Evolutionary conservation across 2,888 invertebrate genomes (phyloP).

Genomic region (Acleris sparsana): DNA sequence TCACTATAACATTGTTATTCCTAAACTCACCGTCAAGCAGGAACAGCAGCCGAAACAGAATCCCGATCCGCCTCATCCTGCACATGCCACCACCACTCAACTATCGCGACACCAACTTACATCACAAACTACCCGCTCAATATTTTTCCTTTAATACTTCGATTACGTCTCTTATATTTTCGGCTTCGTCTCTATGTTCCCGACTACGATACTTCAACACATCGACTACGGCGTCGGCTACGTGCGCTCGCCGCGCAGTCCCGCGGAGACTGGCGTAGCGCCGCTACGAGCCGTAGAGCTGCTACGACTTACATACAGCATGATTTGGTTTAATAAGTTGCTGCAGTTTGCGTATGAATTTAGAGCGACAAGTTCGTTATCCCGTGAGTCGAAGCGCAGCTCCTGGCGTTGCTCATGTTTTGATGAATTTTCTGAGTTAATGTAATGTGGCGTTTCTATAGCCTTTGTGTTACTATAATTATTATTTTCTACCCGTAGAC

Average conservation of each 20-base stretch:
- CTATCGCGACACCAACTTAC: constrained; percentile 13
- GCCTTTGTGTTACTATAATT: too few species aligned
- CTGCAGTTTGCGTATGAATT: constrained; percentile 58
- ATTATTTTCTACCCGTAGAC: too few species aligned
- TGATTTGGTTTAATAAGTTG: constrained; percentile 69
- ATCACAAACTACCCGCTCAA: not conserved
- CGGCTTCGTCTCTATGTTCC: too few species aligned
- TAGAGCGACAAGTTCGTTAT: constrained; percentile 26
- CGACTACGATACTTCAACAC: too few species aligned
- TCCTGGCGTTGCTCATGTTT: not conserved
- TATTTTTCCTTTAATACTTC: too few species aligned
- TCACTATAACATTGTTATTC: too few species aligned
- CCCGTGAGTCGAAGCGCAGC: not conserved
- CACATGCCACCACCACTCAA: constrained; percentile 49
- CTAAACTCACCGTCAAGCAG: constrained; percentile 68
- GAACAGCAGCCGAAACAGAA: constrained; percentile 71
- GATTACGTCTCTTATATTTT: too few species aligned
- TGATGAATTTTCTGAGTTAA: not conserved
- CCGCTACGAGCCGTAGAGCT: constrained; percentile 39
- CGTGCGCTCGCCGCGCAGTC: constrained; percentile 44
- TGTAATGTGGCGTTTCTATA: not conserved
- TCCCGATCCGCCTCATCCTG: constrained; percentile 77
- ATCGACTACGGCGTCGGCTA: constrained; percentile 15
- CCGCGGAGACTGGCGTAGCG: constrained; percentile 42
- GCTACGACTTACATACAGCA: constrained; percentile 61